These are phyloP conservation scores for Phorcus lineatus DNA, from an alignment of 2,888 invertebrate species.

Conservation along the genomic window DNA sequence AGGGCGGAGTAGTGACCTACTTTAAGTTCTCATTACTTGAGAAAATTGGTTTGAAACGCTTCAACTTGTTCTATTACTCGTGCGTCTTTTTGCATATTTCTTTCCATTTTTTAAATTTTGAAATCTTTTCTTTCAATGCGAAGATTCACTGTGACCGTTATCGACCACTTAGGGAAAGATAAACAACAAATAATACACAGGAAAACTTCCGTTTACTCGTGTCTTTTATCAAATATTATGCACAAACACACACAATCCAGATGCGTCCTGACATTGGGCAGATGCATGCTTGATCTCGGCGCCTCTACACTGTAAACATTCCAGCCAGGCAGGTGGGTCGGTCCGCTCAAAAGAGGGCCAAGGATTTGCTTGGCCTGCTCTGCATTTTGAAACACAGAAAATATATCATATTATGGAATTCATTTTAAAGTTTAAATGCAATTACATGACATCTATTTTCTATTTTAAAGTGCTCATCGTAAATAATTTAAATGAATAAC, in stretches of 20 bases:
- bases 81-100: not conserved
- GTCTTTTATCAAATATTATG: not conserved
- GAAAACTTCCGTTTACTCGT: not conserved
- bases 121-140: not conserved
- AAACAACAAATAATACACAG: slow-evolving; percentile 3
- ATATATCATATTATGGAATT: too few species aligned
- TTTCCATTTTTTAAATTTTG: not conserved
- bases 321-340: not conserved
- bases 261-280: not conserved
- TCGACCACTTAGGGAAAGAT: not conserved
- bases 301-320: not conserved
- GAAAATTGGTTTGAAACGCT: too few species aligned
- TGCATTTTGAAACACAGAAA: too few species aligned
- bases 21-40: not conserved
- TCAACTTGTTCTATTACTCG: not conserved
- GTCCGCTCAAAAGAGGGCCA: not conserved
- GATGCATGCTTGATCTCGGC: not conserved
- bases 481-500: too few species aligned
- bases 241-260: not conserved
- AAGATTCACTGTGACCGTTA: not conserved
- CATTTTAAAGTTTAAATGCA: too few species aligned
- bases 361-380: too few species aligned
- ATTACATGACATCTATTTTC: too few species aligned
- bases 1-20: not conserved
- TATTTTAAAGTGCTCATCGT: too few species aligned